A percentile compares a stretch with the other conserved stretches of the same genome.
Conservation (phyloP, 2,797 vertebrate species). For the Epinephelus malabaricus region DNA sequence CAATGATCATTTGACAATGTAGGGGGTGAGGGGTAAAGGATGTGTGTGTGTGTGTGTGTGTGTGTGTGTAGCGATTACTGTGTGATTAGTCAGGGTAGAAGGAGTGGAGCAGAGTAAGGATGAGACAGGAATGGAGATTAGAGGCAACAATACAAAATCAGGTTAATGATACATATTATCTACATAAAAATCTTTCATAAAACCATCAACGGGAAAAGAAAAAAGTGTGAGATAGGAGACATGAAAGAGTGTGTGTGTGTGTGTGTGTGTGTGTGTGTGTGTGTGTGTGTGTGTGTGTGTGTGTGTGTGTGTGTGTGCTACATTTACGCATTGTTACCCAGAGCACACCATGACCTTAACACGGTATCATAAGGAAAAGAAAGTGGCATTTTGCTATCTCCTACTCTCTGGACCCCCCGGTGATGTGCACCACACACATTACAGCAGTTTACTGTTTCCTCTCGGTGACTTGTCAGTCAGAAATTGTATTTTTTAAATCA, state of each 20-base stretch:
- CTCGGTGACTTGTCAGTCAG: slow-evolving; percentile 31
- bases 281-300: slow-evolving; percentile 1
- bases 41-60: slow-evolving; percentile 43
- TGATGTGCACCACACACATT: slow-evolving; percentile 40
- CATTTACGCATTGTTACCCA: slow-evolving; percentile 53
- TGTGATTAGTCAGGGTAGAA: slow-evolving; percentile 74
- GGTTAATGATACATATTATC: slow-evolving; percentile 66
- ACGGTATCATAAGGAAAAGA: slow-evolving; percentile 63
- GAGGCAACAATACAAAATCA: slow-evolving; percentile 68
- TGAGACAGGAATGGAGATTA: slow-evolving; percentile 65
- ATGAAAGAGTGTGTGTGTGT: slow-evolving; percentile 6
- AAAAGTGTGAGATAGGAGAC: slow-evolving; percentile 8
- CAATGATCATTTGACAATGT: slow-evolving; percentile 89
- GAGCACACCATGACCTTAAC: slow-evolving; percentile 71
- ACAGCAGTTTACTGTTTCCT: slow-evolving; percentile 33
- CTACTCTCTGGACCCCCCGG: slow-evolving; percentile 44
- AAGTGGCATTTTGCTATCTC: slow-evolving; percentile 65
- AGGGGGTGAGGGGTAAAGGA: slow-evolving; percentile 67
- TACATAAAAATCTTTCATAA: slow-evolving; percentile 47
- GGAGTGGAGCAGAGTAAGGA: slow-evolving; percentile 54
- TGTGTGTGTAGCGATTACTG: slow-evolving; percentile 55
- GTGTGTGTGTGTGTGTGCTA: slow-evolving; percentile 1
- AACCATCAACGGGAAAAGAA: neutral
- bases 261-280: neutral
- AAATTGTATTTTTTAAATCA: slow-evolving; percentile 13